Conservation (phyloP, 2,797 vertebrate species). For the Zenarchopterus dispar region DNA sequence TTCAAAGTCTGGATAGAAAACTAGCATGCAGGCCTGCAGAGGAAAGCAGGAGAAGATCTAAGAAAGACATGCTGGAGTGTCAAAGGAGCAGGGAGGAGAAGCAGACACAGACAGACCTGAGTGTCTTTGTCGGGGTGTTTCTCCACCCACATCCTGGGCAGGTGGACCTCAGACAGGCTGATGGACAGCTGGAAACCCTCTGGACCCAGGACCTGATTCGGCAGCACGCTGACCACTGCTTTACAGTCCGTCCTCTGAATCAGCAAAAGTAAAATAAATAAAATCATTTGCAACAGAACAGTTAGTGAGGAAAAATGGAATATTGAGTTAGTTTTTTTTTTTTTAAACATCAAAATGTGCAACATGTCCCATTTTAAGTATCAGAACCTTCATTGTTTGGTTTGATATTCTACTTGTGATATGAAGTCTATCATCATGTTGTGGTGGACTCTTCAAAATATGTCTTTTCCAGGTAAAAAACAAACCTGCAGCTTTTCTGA, state of each 20-base stretch:
- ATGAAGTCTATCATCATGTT: too few relatives aligned
- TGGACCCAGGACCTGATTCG: conserved; percentile 76
- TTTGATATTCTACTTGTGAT: too few relatives aligned
- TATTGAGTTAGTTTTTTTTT: too few relatives aligned
- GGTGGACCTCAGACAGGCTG: conserved; percentile 78
- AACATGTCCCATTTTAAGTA: too few relatives aligned
- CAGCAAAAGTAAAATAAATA: fast-evolving
- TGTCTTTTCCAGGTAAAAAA: too few relatives aligned
- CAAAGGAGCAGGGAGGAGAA: too few relatives aligned
- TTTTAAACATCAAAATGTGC: too few relatives aligned
- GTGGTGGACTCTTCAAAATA: too few relatives aligned
- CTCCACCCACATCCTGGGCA: conserved; percentile 91
- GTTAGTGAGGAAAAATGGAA: too few relatives aligned
- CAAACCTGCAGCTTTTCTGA: too few relatives aligned
- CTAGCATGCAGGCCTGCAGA: conserved; percentile 88
- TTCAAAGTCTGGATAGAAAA: conserved; percentile 87
- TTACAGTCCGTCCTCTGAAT: conserved; percentile 85
- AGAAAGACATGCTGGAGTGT: background rate
- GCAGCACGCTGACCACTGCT: conserved; percentile 83
- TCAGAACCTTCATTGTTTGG: too few relatives aligned
- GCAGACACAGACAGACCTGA: conserved; percentile 74
- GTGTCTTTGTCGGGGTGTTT: conserved; percentile 87
- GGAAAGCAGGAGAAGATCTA: too few relatives aligned
- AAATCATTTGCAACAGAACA: background rate
- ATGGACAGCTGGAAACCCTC: conserved; percentile 83